These are phyloP conservation scores for Tigriopus californicus DNA, from an alignment of 2,888 invertebrate genomes.

Conservation along the genomic window DNA sequence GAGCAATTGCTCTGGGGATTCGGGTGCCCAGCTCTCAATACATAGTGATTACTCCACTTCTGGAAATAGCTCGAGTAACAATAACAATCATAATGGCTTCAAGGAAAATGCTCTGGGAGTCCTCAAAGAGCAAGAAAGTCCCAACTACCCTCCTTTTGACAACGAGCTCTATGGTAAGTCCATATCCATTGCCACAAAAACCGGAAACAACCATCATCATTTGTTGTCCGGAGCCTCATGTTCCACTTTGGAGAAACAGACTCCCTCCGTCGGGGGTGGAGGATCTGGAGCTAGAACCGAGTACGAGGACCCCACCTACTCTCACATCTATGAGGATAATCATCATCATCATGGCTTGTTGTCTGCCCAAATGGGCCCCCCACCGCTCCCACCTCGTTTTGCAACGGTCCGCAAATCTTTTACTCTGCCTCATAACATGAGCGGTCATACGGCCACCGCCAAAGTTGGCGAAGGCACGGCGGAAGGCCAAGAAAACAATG, in stretches of 20 bases:
- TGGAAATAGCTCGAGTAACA: background rate
- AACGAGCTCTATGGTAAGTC: background rate
- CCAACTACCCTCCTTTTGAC: constrained; percentile 1
- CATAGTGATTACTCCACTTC: background rate
- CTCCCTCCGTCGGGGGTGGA: background rate
- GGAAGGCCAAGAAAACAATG: background rate
- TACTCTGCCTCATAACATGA: constrained; percentile 6
- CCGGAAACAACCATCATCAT: background rate
- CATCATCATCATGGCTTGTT: too few species aligned
- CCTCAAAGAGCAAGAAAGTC: constrained; percentile 9
- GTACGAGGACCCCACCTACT: background rate
- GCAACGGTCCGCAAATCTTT: constrained; percentile 8
- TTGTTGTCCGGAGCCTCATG: background rate
- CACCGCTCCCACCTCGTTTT: background rate
- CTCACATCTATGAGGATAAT: too few species aligned
- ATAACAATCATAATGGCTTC: background rate
- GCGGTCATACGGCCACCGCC: background rate
- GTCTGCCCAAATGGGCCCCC: background rate
- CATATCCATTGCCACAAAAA: background rate
- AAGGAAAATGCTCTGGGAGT: background rate
- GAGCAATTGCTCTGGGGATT: constrained; percentile 9
- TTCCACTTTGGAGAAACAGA: background rate
- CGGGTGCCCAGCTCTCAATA: constrained; percentile 1
- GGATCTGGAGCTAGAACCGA: background rate
- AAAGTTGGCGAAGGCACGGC: background rate